Conservation (phyloP, 2,797 vertebrate species). For the Schizopygopsis malacanthus region DNA sequence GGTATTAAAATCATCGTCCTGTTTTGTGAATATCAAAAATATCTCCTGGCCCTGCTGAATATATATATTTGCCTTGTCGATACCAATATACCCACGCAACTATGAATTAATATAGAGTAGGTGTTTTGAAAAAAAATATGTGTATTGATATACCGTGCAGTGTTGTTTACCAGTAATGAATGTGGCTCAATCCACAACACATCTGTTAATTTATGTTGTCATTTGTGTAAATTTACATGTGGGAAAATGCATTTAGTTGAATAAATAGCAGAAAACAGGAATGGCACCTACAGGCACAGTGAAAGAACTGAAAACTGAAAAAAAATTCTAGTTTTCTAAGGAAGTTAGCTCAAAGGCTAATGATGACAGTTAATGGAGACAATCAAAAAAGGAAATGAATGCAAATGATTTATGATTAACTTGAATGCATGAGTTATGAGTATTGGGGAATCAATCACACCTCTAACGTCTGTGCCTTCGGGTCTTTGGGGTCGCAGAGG, state of each 20-base stretch:
- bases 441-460: constrained; percentile 71
- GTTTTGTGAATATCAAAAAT: not conserved
- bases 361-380: constrained; percentile 36
- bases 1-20: not conserved
- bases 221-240: not conserved
- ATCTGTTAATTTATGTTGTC: not conserved
- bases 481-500: constrained; percentile 94
- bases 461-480: constrained; percentile 93
- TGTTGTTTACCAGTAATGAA: constrained; percentile 16
- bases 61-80: not conserved
- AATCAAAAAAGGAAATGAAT: constrained; percentile 20
- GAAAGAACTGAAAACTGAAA: constrained; percentile 28
- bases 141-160: not conserved
- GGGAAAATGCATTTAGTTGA: constrained; percentile 4
- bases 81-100: not conserved
- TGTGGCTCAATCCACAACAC: not conserved
- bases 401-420: constrained; percentile 20
- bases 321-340: constrained; percentile 4
- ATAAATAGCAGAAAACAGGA: constrained; percentile 12
- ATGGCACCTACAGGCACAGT: not conserved
- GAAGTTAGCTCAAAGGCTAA: constrained; percentile 48
- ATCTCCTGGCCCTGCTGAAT: not conserved
- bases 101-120: not conserved
- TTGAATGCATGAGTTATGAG: constrained; percentile 21
- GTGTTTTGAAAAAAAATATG: not conserved